These are phyloP conservation scores for Dinoponera quadriceps DNA, from an alignment of 1,140 invertebrate genomes.

Conservation along the genomic window DNA sequence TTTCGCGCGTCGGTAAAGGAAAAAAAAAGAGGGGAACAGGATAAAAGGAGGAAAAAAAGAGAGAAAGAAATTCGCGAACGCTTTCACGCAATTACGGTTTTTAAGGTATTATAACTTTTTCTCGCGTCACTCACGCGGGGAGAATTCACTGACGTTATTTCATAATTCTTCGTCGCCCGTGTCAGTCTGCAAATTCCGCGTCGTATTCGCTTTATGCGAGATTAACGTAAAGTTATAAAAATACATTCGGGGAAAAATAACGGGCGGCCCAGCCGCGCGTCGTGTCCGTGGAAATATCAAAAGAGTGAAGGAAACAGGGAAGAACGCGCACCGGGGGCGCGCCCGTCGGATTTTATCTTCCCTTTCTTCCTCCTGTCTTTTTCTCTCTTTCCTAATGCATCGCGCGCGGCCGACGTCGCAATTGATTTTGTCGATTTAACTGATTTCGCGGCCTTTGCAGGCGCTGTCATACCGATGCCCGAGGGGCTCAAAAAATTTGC, in stretches of 20 bases:
- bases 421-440: slow-evolving; percentile 44
- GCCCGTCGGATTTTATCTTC: no score
- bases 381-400: neutral
- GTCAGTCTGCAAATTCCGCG: slow-evolving; percentile 22
- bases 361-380: no score
- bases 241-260: slow-evolving; percentile 8
- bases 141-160: slow-evolving; percentile 36
- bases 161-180: slow-evolving; percentile 45
- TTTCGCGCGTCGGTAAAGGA: slow-evolving; percentile 6
- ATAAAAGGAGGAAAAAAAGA: no score
- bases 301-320: neutral
- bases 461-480: slow-evolving; percentile 29
- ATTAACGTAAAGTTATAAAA: slow-evolving; percentile 21
- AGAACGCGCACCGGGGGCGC: no score
- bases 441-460: slow-evolving; percentile 21
- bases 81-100: slow-evolving; percentile 51
- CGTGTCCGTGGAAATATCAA: neutral
- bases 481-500: slow-evolving; percentile 46
- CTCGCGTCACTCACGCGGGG: slow-evolving; percentile 26
- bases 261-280: no score
- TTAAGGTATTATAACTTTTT: slow-evolving; percentile 38
- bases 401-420: slow-evolving; percentile 1
- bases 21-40: no score
- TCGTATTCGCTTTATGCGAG: slow-evolving; percentile 24
- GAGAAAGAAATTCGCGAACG: slow-evolving; percentile 2